Conservation (phyloP, 2,113 vertebrate genomes). For the Dasyornis broadbenti region DNA sequence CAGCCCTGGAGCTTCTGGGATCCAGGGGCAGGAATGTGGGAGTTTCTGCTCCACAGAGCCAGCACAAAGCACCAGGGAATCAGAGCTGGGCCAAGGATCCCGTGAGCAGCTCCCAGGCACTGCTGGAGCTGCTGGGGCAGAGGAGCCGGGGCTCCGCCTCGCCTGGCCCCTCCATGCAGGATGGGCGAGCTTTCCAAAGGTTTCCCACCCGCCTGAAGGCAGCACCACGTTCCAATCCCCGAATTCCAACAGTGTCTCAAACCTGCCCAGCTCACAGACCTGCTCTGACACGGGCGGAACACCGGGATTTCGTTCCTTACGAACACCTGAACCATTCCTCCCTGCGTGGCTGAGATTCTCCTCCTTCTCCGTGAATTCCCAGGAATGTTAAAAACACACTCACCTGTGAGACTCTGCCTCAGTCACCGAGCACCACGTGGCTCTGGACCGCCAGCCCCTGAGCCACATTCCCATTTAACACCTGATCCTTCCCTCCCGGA, state of each 20-base stretch:
- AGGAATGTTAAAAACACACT: not conserved
- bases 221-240: not conserved
- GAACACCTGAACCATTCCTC: not conserved
- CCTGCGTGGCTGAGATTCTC: not conserved
- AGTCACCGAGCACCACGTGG: accelerated
- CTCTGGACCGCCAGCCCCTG: not conserved
- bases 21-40: accelerated
- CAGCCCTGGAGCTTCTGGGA: not conserved
- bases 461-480: not conserved
- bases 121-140: not conserved
- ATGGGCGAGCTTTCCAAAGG: not conserved
- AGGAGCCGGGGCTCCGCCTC: not conserved
- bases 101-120: accelerated
- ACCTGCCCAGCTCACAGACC: not conserved
- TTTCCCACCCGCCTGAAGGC: not conserved
- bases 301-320: accelerated
- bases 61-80: accelerated
- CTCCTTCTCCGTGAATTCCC: not conserved
- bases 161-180: accelerated
- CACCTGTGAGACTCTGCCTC: no score
- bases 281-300: not conserved
- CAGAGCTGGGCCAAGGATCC: not conserved
- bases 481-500: accelerated
- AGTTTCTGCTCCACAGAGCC: not conserved
- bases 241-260: not conserved